Conservation (phyloP, 2,113 vertebrate species). For the Cephalopterus ornatus region DNA sequence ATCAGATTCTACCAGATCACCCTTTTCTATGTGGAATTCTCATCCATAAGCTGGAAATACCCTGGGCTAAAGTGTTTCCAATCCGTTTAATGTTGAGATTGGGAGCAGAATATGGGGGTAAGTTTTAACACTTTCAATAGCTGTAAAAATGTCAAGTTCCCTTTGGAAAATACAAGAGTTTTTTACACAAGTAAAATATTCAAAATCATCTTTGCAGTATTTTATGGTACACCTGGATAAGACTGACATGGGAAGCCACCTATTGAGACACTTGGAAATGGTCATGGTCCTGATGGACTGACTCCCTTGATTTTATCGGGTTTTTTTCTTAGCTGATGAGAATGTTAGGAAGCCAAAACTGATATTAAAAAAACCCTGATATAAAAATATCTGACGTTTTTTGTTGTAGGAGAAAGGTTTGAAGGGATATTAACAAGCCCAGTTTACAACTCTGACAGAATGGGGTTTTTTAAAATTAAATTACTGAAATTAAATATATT, state of each 20-base stretch:
- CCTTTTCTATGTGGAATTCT: conserved; percentile 89
- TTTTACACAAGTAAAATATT: neutral
- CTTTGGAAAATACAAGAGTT: neutral
- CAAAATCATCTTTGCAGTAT: neutral
- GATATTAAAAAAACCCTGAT: neutral
- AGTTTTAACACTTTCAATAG: conserved; percentile 42
- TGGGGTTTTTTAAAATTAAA: neutral
- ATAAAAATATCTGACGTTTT: neutral
- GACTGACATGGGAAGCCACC: neutral
- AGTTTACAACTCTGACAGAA: neutral
- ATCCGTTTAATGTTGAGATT: conserved; percentile 89
- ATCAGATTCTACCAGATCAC: conserved; percentile 78
- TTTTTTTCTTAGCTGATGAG: neutral
- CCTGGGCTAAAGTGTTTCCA: conserved; percentile 95
- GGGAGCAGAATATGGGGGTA: conserved; percentile 86
- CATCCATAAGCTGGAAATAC: conserved; percentile 92
- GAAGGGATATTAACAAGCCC: neutral
- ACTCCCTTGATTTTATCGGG: neutral
- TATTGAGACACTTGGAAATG: neutral
- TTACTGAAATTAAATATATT: neutral
- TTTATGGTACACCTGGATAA: neutral
- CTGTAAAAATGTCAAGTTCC: neutral
- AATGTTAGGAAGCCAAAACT: neutral
- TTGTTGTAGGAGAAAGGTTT: neutral
- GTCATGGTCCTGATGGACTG: neutral